A percentile compares a stretch with the other conserved stretches of the same genome.
Evolutionary conservation across 1,140 invertebrate genomes (phyloP).

Genomic region (Neodiprion fabricii): DNA sequence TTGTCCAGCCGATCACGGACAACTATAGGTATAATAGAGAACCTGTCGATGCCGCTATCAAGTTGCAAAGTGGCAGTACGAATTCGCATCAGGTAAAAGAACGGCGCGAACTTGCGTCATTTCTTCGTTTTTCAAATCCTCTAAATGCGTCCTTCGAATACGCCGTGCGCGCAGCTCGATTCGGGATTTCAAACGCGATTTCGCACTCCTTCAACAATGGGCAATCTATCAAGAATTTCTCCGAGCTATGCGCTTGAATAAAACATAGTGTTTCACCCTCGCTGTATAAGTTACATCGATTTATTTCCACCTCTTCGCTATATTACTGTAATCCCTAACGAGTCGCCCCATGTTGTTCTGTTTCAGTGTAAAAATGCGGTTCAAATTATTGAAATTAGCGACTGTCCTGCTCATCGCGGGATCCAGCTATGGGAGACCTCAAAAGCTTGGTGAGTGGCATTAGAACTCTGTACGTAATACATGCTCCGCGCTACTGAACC

Average conservation of each 20-base stretch:
- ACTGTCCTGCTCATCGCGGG: slow-evolving; percentile 45
- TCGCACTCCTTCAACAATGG: background rate
- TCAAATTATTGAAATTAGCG: slow-evolving; percentile 40
- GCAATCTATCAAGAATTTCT: background rate
- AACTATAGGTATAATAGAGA: background rate
- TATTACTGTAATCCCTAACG: too few species aligned
- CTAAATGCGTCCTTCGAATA: background rate
- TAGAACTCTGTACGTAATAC: too few species aligned
- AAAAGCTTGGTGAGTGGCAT: slow-evolving; percentile 44
- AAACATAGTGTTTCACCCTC: background rate
- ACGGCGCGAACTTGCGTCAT: slow-evolving; percentile 20
- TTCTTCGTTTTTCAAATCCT: background rate
- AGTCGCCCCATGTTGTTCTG: slow-evolving; percentile 30
- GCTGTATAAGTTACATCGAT: slow-evolving; percentile 6
- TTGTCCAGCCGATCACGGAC: background rate
- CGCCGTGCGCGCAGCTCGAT: background rate
- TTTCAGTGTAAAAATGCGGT: slow-evolving; percentile 56
- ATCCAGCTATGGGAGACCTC: slow-evolving; percentile 49
- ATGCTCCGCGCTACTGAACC: background rate
- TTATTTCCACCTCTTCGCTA: too few species aligned
- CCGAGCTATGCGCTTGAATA: slow-evolving; percentile 28
- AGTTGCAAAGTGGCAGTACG: slow-evolving; percentile 37
- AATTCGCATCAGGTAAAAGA: slow-evolving; percentile 32
- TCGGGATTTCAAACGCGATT: slow-evolving; percentile 23
- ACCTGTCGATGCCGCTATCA: background rate